These are phyloP conservation scores for Erethizon dorsatum DNA, from an alignment of 2,797 vertebrate genomes.

Conservation along the genomic window DNA sequence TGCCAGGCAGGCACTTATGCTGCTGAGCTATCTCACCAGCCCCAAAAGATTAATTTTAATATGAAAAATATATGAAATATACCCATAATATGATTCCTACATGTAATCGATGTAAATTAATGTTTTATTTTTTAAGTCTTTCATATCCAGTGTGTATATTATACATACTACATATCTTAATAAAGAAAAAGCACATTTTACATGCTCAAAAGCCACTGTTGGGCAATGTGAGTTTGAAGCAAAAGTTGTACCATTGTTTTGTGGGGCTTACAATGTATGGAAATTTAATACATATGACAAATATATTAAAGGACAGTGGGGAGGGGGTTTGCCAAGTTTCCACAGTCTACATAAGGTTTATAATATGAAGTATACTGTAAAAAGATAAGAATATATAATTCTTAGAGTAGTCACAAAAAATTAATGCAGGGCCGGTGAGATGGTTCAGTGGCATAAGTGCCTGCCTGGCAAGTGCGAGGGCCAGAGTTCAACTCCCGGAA, in stretches of 20 bases:
- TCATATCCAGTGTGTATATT: neutral
- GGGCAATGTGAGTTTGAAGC: neutral
- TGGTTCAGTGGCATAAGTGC: too few relatives aligned
- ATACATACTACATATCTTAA: neutral
- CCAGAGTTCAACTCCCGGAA: too few relatives aligned
- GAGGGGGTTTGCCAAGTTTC: neutral
- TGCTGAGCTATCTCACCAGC: too few relatives aligned
- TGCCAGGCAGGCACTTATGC: too few relatives aligned
- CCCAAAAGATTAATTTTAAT: neutral
- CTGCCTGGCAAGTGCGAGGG: too few relatives aligned
- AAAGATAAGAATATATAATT: conserved; percentile 4
- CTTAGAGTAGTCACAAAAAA: neutral
- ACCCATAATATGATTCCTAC: neutral
- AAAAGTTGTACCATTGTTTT: neutral
- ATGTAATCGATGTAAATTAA: neutral
- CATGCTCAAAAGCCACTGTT: neutral
- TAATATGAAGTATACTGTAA: conserved; percentile 10
- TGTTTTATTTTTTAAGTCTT: conserved; percentile 28
- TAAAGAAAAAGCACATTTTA: neutral
- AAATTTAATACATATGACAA: neutral
- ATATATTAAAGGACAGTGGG: neutral
- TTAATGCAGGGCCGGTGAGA: neutral
- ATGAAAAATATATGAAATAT: neutral
- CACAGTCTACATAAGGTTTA: neutral
- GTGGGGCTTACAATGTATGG: neutral